A percentile compares a stretch with the other conserved stretches of the same genome.
Conservation (phyloP, 2,797 vertebrate species). For the Sebastes oblongus region DNA sequence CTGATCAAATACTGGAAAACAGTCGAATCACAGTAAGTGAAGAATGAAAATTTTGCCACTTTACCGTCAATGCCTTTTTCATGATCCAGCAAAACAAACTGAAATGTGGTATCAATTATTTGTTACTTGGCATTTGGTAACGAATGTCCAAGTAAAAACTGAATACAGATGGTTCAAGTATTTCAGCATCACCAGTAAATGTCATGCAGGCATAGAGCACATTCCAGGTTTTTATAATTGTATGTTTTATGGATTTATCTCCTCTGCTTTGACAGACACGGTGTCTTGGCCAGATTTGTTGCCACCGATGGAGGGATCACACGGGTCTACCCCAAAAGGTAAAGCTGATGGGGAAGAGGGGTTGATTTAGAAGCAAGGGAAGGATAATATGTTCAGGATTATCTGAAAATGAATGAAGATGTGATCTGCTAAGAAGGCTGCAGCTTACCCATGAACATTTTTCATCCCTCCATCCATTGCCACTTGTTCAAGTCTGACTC, state of each 20-base stretch:
- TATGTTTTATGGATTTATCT: slow-evolving; percentile 51
- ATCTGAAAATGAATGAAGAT: slow-evolving; percentile 19
- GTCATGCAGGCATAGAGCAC: slow-evolving; percentile 42
- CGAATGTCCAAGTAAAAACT: slow-evolving; percentile 10
- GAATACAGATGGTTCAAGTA: slow-evolving; percentile 38
- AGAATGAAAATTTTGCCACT: not conserved
- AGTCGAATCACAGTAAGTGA: slow-evolving; percentile 84
- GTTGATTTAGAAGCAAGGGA: slow-evolving; percentile 10
- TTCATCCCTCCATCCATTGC: not conserved
- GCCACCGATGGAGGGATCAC: slow-evolving; percentile 97
- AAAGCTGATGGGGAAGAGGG: slow-evolving; percentile 35
- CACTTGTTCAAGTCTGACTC: not conserved
- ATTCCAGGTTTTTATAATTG: slow-evolving; percentile 46
- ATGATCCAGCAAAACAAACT: not conserved
- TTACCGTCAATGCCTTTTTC: not conserved
- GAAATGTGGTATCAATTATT: slow-evolving; percentile 14
- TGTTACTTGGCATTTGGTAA: slow-evolving; percentile 12
- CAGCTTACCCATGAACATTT: not conserved
- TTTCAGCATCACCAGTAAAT: slow-evolving; percentile 50
- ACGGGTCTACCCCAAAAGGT: slow-evolving; percentile 94
- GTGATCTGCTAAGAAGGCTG: slow-evolving; percentile 3
- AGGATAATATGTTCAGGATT: slow-evolving; percentile 34
- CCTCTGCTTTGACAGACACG: slow-evolving; percentile 79
- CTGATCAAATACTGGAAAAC: slow-evolving; percentile 89
- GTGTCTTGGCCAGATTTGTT: slow-evolving; percentile 91